Evolutionary conservation across 2,797 vertebrate genomes (phyloP), one percentile per base, ranked within the genome.

Genomic region (Halcyon leucocephala): DNA sequence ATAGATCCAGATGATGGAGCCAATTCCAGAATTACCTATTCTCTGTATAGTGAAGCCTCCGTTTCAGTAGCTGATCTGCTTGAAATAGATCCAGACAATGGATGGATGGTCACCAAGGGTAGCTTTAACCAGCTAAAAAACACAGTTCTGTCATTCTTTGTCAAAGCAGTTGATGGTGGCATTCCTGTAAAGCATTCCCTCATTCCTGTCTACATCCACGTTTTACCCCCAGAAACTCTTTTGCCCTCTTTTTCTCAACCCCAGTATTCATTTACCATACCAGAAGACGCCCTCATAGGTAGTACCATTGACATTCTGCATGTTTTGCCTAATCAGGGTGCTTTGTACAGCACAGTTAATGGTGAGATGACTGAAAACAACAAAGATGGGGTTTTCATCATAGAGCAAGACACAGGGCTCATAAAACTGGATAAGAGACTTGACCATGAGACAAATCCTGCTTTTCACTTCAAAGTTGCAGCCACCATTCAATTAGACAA

Each of bases 61-160:
- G 97, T 98, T 66, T 99, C 99, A 5, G 98, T 99, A 67, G 98
- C 98, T 20, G 99, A 99, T 91, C 98, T 99, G 78, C 98, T 99
- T 95, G 99, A 99, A 97, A 99, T 99, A 11, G 99, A 99, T 94
- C 99, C 99, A n/a, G 99, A 99, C 96, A 99, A 99, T 86, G 99
- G 99, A 65, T 99, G 99, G 99, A 99, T 99, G 98, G 99, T 99
- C 79, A 99, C 99, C 14, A 99, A 99, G 97, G 99, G 99, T 71
- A 99, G 97, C 91, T 99, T 99, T 92, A 98, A 98, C 96, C 99
- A 99, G 44, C 96, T 99, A 60, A 99, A 98, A 96, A 99, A 99
- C 86, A 99, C 99, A 2, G 99, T 99, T 58, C 97, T 99, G 55
- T 99, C 99, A 1, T 99, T 99, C 97, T 99, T 99, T 71, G 99